A percentile compares a stretch with the other conserved stretches of the same genome.
These are phyloP conservation scores for Carlito syrichta DNA, from an alignment of 2,113 vertebrate genomes.

Conservation along the genomic window DNA sequence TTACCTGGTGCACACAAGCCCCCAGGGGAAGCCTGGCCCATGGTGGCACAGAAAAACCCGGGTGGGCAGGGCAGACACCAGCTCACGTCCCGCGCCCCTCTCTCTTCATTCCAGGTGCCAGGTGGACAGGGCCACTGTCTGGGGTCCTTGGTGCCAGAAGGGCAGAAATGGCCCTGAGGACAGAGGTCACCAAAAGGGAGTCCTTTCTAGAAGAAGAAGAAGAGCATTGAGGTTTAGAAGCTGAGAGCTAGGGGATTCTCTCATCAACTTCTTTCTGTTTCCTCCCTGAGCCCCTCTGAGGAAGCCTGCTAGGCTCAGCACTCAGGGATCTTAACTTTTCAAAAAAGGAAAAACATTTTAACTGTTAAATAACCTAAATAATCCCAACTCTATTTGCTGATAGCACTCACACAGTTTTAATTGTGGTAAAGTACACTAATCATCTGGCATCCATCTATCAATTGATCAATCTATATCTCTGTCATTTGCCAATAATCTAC, in stretches of 20 bases:
- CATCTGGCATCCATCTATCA: neutral
- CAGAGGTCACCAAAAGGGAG: conserved; percentile 86
- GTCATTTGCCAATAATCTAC: neutral
- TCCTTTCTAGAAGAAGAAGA: conserved; percentile 79
- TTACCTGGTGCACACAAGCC: conserved; percentile 84
- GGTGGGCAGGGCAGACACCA: conserved; percentile 89
- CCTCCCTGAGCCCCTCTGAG: neutral
- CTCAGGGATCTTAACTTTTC: neutral
- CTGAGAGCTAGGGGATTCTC: neutral
- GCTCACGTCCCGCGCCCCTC: conserved; percentile 82
- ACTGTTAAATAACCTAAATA: neutral
- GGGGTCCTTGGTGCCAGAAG: conserved; percentile 82
- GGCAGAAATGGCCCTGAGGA: conserved; percentile 87
- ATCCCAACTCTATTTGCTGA: neutral
- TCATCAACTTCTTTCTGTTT: neutral
- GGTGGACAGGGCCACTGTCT: conserved; percentile 86
- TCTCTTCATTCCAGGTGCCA: conserved; percentile 88
- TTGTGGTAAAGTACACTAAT: neutral
- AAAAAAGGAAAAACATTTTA: neutral
- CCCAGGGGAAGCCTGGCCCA: conserved; percentile 83
- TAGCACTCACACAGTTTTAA: neutral
- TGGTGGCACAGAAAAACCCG: conserved; percentile 87
- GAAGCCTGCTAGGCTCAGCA: fast-evolving
- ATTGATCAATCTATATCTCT: neutral
- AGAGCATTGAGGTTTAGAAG: neutral